Evolutionary conservation across 2,797 vertebrate genomes (phyloP).

Genomic region (Morelia viridis): DNA sequence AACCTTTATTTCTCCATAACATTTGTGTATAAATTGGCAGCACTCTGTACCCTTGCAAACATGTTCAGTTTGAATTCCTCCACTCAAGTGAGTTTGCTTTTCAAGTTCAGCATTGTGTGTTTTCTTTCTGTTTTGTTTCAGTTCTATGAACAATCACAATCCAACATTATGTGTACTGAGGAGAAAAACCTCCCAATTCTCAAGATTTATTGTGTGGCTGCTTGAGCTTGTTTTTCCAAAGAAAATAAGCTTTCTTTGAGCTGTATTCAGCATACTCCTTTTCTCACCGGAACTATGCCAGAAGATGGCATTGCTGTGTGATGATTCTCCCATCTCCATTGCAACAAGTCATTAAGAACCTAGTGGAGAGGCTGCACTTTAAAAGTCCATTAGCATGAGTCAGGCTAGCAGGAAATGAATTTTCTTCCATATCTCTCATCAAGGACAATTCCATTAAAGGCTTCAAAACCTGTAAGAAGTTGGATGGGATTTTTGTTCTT

Average conservation of each 20-base stretch:
- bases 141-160: constrained; percentile 27
- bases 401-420: constrained; percentile 56
- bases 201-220: constrained; percentile 49
- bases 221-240: constrained; percentile 33
- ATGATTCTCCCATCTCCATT: constrained; percentile 56
- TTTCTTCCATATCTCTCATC: constrained; percentile 38
- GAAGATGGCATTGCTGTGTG: constrained; percentile 68
- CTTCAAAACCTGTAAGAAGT: constrained; percentile 34
- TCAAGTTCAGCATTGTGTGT: not conserved
- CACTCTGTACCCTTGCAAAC: rapidly evolving
- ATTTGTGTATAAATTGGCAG: not conserved
- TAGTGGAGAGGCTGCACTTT: constrained; percentile 56
- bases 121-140: not conserved
- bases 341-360: constrained; percentile 58
- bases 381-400: constrained; percentile 58
- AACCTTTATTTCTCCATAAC: not conserved
- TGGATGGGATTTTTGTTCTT: constrained; percentile 24
- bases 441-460: constrained; percentile 52
- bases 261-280: constrained; percentile 52
- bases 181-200: constrained; percentile 8
- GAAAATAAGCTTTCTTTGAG: constrained; percentile 49
- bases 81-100: not conserved
- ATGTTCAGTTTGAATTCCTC: constrained; percentile 15
- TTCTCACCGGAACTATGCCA: constrained; percentile 70
- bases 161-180: not conserved